Evolutionary conservation across 2,888 invertebrate genomes (phyloP), one percentile per base, ranked within the genome.

Genomic region (Drosophila barbarae): DNA sequence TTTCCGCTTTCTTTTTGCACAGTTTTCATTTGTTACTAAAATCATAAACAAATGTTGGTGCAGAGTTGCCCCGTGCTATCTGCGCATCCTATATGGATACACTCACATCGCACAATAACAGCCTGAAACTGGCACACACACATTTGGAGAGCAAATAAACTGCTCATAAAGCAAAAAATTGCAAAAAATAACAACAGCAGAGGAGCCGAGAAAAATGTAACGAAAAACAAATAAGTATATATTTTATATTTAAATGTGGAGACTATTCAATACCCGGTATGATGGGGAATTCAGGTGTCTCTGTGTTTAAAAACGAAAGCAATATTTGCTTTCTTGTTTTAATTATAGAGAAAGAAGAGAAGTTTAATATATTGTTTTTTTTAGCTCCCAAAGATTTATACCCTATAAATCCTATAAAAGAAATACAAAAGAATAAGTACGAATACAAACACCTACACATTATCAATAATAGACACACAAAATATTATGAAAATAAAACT

Each of bases 21-120:
- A 79, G 77, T 83, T 83, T 83, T 80, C 77, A 78, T 78, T 83
- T 83, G 78, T 72, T 74, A 74, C 74, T 69, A 56, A 69, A 71
- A 77, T 74, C 69, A 69, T 71, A 58, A 72, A 67, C 61, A 71
- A 72, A 69, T 69, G 69, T 60, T 69, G 69, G 69, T 69, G 69
- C 69, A 68, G 67, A 68, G 67, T 68, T 65, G 52, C 46, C 46
- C 46, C 39, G 18, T 13, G 59, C 47, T 71, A 55, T 49, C 64
- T 63, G 58, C 56, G 63, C 38, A 67, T 34, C 51, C 53, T 58
- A 51, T 61, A 74, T 74, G 32, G 42, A 61, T 76, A 35, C 63
- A 64, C 35, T 44, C 59, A 36, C 54, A 52, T 34, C n/a, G 51
- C 28, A 47, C 55, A 51, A 46, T 35, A 35, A 32, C 44, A 44